phyloP scores from a whole-genome alignment of 2,113 vertebrate species.

The Thymallus thymallus region DNA sequence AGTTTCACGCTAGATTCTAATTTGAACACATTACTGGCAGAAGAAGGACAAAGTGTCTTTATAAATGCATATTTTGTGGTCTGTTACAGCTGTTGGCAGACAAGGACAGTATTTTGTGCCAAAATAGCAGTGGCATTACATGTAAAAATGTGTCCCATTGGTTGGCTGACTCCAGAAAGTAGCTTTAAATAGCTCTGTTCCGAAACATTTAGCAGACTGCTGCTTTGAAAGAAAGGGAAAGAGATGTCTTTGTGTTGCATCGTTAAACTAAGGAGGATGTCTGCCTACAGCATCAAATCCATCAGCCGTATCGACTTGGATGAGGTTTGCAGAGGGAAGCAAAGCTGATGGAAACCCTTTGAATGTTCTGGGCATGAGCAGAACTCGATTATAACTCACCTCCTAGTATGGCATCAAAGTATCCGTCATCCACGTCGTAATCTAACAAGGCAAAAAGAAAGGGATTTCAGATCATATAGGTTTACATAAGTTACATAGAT shows the following conservation, averaged over 20 bases:
- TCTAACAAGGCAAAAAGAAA: slow-evolving; percentile 15
- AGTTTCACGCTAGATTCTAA: background rate
- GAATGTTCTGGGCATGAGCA: background rate
- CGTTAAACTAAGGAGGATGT: background rate
- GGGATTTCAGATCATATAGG: background rate
- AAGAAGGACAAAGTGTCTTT: background rate
- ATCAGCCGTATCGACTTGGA: background rate
- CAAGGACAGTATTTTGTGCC: slow-evolving; percentile 19
- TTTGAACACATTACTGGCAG: background rate
- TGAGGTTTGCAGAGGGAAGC: background rate
- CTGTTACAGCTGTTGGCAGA: slow-evolving; percentile 17
- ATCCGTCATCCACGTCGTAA: slow-evolving; percentile 8
- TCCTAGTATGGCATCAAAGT: slow-evolving; percentile 44
- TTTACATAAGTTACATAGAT: too few relatives aligned
- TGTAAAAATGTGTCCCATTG: slow-evolving; percentile 8
- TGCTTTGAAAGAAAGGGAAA: background rate
- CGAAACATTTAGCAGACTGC: slow-evolving; percentile 18
- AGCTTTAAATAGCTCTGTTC: slow-evolving; percentile 26
- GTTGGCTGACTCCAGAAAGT: slow-evolving; percentile 20
- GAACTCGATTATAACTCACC: slow-evolving; percentile 34
- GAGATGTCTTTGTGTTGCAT: slow-evolving; percentile 3
- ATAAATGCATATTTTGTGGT: background rate
- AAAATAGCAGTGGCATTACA: slow-evolving; percentile 9
- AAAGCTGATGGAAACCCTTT: background rate
- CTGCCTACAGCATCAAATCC: slow-evolving; percentile 4